Evolutionary conservation across 1,140 invertebrate genomes (phyloP).

Genomic region (Drosophila bipectinata): DNA sequence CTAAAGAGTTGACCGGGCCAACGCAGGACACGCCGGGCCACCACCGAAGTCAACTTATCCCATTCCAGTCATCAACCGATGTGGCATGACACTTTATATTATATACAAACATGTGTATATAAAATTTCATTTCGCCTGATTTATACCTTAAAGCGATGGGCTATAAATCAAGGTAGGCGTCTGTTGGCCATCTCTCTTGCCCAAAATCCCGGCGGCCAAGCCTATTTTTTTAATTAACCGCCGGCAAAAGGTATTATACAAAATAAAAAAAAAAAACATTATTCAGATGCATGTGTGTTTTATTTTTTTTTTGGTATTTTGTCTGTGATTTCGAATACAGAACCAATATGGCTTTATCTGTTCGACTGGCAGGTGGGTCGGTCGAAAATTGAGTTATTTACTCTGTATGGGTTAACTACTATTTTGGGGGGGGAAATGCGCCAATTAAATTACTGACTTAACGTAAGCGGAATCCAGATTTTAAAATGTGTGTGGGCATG

Average conservation of each 20-base stretch:
- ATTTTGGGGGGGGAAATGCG: constrained; percentile 8
- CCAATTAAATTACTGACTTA: constrained; percentile 2
- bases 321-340: constrained; percentile 22
- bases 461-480: not conserved
- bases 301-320: not conserved
- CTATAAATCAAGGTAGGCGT: constrained; percentile 72
- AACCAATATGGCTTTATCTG: constrained; percentile 31
- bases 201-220: constrained; percentile 49
- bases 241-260: constrained; percentile 45
- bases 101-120: constrained; percentile 28
- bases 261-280: constrained; percentile 13
- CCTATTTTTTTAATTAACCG: constrained; percentile 74
- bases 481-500: not conserved
- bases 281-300: constrained; percentile 13
- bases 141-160: constrained; percentile 60
- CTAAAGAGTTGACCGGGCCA: constrained; percentile 65
- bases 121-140: constrained; percentile 64
- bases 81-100: constrained; percentile 27
- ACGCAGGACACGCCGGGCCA: constrained; percentile 7
- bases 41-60: constrained; percentile 24
- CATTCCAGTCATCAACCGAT: not conserved
- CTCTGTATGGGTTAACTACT: constrained; percentile 5
- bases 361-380: constrained; percentile 28
- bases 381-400: constrained; percentile 37
- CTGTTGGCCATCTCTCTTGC: constrained; percentile 13